Percentiles rank a stretch among this genome's conserved stretches.
Conservation (phyloP, 2,113 vertebrate species). For the Dipodomys ordii region DNA sequence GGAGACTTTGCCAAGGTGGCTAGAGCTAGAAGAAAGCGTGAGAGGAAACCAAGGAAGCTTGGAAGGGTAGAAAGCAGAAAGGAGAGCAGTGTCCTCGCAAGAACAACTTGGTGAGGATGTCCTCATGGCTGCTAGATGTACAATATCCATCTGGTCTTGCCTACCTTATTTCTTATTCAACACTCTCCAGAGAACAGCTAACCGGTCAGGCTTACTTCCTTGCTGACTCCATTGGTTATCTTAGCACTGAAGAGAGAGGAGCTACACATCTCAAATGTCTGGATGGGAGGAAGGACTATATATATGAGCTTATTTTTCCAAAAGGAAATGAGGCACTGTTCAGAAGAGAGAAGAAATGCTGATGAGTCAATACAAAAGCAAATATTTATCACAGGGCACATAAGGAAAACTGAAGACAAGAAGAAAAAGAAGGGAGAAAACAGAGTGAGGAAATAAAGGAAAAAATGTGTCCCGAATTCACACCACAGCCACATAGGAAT, state of each 20-base stretch:
- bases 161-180: neutral
- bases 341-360: slow-evolving; percentile 10
- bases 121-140: neutral
- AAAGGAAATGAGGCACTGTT: neutral
- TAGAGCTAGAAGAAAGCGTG: neutral
- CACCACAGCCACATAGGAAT: slow-evolving; percentile 40
- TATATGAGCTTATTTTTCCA: neutral
- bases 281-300: neutral
- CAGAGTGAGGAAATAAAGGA: slow-evolving; percentile 19
- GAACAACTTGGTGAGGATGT: neutral
- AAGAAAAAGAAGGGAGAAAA: neutral
- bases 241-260: neutral
- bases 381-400: neutral
- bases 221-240: neutral
- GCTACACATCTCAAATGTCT: neutral
- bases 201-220: neutral
- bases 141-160: neutral
- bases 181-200: neutral
- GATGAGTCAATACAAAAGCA: neutral
- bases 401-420: slow-evolving; percentile 37
- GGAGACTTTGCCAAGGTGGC: neutral
- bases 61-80: neutral
- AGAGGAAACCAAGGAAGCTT: neutral
- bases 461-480: slow-evolving; percentile 25
- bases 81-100: neutral